A percentile compares a stretch with the other conserved stretches of the same genome.
Evolutionary conservation across 2,113 vertebrate genomes (phyloP).

Genomic region (Pelobates fuscus): DNA sequence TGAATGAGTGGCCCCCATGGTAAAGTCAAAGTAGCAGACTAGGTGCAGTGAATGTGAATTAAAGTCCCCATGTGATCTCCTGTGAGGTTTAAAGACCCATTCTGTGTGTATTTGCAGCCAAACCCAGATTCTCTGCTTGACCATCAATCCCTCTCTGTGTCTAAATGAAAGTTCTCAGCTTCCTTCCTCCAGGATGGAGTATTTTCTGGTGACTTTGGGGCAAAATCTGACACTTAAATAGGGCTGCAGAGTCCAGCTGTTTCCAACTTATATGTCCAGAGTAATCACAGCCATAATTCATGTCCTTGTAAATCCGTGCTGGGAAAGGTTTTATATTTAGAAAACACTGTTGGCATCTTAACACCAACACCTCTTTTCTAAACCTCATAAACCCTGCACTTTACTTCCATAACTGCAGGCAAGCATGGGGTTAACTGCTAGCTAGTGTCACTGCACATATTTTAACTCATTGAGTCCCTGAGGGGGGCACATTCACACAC

Average conservation of each 20-base stretch:
- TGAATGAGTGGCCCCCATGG: too few relatives aligned
- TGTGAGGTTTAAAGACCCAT: background rate
- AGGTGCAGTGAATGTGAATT: background rate
- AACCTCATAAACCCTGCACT: conserved; percentile 2
- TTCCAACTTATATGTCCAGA: conserved; percentile 37
- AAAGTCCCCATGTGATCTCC: background rate
- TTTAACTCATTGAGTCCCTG: too few relatives aligned
- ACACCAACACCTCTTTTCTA: background rate
- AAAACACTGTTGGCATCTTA: conserved; percentile 20
- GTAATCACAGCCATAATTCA: conserved; percentile 31
- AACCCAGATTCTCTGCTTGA: background rate
- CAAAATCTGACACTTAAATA: conserved; percentile 26
- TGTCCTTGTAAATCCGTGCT: conserved; percentile 8
- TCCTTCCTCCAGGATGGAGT: conserved; percentile 29
- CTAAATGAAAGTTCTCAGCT: conserved; percentile 15
- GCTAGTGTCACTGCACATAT: too few relatives aligned
- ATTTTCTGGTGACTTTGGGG: conserved; percentile 39
- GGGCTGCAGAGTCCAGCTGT: conserved; percentile 13
- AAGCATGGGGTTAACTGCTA: background rate
- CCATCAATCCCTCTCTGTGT: conserved; percentile 29
- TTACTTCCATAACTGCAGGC: background rate
- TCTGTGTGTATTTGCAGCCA: background rate
- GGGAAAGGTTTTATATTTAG: conserved; percentile 34
- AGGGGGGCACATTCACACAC: too few relatives aligned
- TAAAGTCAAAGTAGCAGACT: background rate